Evolutionary conservation across 2,113 vertebrate species (phyloP).

Genomic region (Chloropsis hardwickii): DNA sequence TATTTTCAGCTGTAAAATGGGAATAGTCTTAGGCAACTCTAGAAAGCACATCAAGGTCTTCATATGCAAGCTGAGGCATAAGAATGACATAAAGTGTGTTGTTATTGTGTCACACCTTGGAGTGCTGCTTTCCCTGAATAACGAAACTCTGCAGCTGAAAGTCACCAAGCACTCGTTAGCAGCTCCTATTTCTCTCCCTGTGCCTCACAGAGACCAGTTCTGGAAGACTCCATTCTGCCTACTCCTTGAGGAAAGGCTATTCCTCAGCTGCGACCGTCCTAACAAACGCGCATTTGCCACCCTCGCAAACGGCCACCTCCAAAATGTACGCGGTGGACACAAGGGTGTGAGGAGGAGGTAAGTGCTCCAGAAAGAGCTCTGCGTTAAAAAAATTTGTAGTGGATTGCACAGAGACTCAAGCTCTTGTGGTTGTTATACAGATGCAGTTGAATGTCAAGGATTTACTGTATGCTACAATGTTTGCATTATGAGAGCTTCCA

Average conservation of each 20-base stretch:
- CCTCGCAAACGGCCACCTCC: conserved; percentile 69
- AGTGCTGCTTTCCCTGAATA: background rate
- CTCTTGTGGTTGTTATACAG: background rate
- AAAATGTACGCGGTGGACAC: conserved; percentile 82
- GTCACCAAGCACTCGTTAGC: background rate
- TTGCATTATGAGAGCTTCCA: background rate
- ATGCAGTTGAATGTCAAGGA: background rate
- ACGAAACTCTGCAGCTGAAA: background rate
- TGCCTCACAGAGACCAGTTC: conserved; percentile 61
- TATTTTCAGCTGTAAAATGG: background rate
- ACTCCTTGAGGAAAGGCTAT: conserved; percentile 62
- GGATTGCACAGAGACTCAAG: background rate
- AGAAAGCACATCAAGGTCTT: background rate
- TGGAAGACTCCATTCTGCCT: conserved; percentile 47
- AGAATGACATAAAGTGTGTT: background rate
- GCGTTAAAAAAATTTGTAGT: background rate
- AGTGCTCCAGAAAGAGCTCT: background rate
- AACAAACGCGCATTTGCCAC: background rate
- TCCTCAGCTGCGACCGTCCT: conserved; percentile 4
- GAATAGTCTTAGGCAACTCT: background rate
- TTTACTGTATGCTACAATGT: background rate
- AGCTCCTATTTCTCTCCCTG: background rate
- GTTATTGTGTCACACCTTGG: background rate
- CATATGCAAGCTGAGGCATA: background rate
- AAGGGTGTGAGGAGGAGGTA: conserved; percentile 63